Evolutionary conservation across 2,888 invertebrate genomes (phyloP).

Genomic region (Drosophila emarginata): DNA sequence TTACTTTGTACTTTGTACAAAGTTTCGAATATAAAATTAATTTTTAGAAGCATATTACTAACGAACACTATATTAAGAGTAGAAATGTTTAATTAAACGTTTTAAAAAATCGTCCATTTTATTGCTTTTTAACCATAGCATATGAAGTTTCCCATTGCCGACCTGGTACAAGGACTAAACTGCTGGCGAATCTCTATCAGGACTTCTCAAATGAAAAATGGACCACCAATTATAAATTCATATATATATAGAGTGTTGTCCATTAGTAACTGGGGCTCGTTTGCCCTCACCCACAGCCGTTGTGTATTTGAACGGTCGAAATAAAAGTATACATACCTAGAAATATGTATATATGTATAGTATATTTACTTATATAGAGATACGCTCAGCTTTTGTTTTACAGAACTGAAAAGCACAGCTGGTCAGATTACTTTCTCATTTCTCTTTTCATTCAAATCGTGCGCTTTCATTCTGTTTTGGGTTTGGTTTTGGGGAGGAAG

Average conservation of each 20-base stretch:
- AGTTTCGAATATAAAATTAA: no score
- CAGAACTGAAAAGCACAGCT: constrained; percentile 5
- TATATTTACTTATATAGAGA: not conserved
- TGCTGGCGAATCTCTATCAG: not conserved
- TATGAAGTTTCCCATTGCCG: no score
- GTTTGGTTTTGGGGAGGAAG: not conserved
- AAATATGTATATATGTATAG: not conserved
- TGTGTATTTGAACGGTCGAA: not conserved
- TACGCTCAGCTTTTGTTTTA: not conserved
- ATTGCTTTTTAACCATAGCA: not conserved
- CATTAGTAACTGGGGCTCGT: not conserved
- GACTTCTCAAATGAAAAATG: not conserved
- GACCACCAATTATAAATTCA: constrained; percentile 1
- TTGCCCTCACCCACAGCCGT: not conserved
- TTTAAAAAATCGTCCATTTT: not conserved
- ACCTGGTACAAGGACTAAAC: not conserved
- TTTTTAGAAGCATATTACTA: no score
- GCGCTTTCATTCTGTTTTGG: not conserved
- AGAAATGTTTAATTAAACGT: not conserved
- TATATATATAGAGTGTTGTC: constrained; percentile 8
- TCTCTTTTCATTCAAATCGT: constrained; percentile 14
- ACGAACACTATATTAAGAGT: no score
- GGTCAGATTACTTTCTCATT: constrained; percentile 2
- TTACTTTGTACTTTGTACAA: no score
- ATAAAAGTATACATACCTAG: not conserved